Evolutionary conservation across 1,140 invertebrate genomes (phyloP).

Genomic region (Tetranychus cinnabarinus): DNA sequence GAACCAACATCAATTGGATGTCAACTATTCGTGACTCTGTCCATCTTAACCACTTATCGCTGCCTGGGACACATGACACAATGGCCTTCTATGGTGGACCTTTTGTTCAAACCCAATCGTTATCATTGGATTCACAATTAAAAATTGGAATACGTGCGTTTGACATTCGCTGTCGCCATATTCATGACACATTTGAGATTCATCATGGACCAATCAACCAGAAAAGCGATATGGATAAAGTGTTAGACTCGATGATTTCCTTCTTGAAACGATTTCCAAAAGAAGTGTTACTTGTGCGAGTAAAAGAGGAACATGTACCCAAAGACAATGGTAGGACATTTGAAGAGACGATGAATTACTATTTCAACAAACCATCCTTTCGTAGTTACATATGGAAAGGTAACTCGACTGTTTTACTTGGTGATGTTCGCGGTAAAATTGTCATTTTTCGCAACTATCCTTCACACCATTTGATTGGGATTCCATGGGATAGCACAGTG

Average conservation of each 20-base stretch:
- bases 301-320: neutral
- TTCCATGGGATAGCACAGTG: neutral
- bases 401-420: neutral
- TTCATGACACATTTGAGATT: neutral
- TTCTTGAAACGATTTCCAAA: neutral
- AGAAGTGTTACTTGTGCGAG: neutral
- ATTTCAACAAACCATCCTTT: neutral
- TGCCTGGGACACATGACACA: neutral
- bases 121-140: neutral
- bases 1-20: neutral
- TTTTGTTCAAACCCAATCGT: neutral
- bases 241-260: neutral
- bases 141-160: neutral
- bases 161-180: neutral
- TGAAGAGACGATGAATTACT: neutral
- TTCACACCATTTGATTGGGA: neutral
- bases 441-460: neutral
- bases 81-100: neutral
- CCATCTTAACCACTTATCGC: neutral
- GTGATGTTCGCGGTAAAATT: neutral
- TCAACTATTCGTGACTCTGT: too few species aligned
- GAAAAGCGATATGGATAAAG: neutral
- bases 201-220: neutral
- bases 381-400: neutral
- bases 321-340: neutral